These are phyloP conservation scores for Drosophila barbarae DNA, from an alignment of 2,888 invertebrate species.

Conservation along the genomic window DNA sequence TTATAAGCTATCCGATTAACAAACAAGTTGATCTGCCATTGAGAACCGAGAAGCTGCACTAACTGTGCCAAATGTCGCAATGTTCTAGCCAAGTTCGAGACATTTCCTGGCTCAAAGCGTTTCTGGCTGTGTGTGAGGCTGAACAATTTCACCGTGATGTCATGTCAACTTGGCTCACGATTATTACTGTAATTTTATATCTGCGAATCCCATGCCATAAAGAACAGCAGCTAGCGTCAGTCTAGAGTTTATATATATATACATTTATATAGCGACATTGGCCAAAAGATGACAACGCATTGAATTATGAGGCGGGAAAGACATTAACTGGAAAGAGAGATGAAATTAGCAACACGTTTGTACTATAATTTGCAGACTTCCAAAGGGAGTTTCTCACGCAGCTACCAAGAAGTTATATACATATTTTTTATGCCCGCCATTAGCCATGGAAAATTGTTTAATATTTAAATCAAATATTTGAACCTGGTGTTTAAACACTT, in stretches of 20 bases:
- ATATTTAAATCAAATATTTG: constrained; percentile 52
- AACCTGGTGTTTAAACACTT: constrained; percentile 49
- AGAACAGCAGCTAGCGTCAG: constrained; percentile 17
- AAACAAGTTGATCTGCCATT: constrained; percentile 46
- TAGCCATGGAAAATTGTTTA: constrained; percentile 18
- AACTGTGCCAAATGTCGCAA: constrained; percentile 27
- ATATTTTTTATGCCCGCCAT: not conserved
- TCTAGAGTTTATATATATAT: not conserved
- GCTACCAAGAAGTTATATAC: not conserved
- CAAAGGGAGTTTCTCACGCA: constrained; percentile 37
- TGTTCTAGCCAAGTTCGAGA: constrained; percentile 6
- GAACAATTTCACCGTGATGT: constrained; percentile 59
- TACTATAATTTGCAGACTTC: constrained; percentile 25
- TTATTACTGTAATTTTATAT: constrained; percentile 44
- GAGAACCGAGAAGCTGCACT: constrained; percentile 22
- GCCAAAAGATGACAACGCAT: constrained; percentile 38
- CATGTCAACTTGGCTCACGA: constrained; percentile 53
- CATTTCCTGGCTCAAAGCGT: constrained; percentile 20
- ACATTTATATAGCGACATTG: constrained; percentile 17
- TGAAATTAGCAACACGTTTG: constrained; percentile 58
- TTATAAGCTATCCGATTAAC: constrained; percentile 57
- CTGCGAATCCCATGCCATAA: constrained; percentile 17
- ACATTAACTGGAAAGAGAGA: constrained; percentile 9
- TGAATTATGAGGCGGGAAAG: constrained; percentile 30
- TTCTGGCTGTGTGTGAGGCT: constrained; percentile 2